Evolutionary conservation across 2,888 invertebrate species (phyloP), one percentile per base, ranked within the genome.

Genomic region (Coelogynopora nodosa): DNA sequence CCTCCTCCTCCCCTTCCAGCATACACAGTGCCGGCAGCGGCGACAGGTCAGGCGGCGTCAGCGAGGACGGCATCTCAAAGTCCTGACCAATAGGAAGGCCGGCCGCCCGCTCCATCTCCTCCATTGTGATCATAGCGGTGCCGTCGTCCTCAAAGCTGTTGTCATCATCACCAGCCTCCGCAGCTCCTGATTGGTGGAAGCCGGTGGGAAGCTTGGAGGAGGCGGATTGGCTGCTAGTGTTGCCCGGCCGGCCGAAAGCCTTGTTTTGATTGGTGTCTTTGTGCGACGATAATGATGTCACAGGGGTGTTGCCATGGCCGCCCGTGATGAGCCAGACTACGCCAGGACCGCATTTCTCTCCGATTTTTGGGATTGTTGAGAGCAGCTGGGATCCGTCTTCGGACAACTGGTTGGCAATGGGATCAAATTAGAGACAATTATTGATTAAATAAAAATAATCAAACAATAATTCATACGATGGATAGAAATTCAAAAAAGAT

Each of bases 121-220:
- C 82, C 82, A 82, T 30, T 30, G 82, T 82, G 13, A 82, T 82
- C 31, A 31, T 82, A 82, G 29, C 29, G 5, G 82, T 82, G 23
- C 82, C 82, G 27, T 82, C 82, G 82, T 82, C 82, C 2, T 82
- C 82, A 1, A 18, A 2, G 29, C 82, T 82, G n/a, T 23, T 27
- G n/a, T 80, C 80, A 23, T 10, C 5, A n/a, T 80, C 80, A 26
- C n/a, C 80, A 5, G 80, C 5, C 5, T 27, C n/a, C 2, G 5
- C 28, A 80, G 2, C 80, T 2, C 29, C 31, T 2, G 2, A 5
- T 28, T 31, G 26, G 31, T 30, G 27, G 49, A 49, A 18, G 49
- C 49, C 49, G 49, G 5, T 5, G 5, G 49, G 49, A 5, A 5
- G 49, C 5, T 49, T 18, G 18, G 18, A 49, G 49, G 5, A 10